Percentiles rank a stretch among this genome's conserved stretches.
Evolutionary conservation across 2,797 vertebrate species (phyloP).

Genomic region (Onychomys leucogaster): DNA sequence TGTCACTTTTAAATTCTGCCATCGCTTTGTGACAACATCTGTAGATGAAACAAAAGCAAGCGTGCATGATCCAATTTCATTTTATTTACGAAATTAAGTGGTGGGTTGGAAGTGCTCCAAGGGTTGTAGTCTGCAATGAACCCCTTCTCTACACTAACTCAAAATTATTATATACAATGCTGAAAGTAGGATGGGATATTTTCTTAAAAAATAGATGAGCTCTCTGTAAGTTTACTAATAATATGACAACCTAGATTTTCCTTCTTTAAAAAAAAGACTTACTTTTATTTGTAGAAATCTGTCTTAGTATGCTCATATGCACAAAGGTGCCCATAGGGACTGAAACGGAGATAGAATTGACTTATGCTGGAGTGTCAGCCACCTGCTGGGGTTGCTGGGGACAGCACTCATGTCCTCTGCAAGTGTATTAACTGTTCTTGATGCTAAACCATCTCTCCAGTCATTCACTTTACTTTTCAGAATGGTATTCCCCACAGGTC

Average conservation of each 20-base stretch:
- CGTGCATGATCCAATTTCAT: background rate
- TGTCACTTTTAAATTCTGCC: background rate
- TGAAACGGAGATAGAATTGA: background rate
- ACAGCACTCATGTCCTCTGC: background rate
- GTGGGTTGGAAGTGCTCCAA: background rate
- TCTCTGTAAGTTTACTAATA: background rate
- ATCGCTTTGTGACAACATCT: background rate
- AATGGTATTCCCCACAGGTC: background rate
- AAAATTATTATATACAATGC: background rate
- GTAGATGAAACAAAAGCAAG: background rate
- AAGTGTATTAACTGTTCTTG: background rate
- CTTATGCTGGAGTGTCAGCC: background rate
- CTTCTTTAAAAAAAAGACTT: background rate
- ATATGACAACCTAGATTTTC: background rate
- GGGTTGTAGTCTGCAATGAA: background rate
- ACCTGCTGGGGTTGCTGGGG: background rate
- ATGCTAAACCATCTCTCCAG: background rate
- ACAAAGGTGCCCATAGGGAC: background rate
- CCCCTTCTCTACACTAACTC: background rate
- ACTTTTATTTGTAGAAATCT: background rate
- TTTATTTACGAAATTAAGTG: background rate
- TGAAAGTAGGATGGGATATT: background rate
- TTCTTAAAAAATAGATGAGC: constrained; percentile 11
- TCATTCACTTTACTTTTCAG: background rate
- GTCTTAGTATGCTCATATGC: background rate